A percentile compares a stretch with the other conserved stretches of the same genome.
Conservation (phyloP, 2,797 vertebrate species). For the Petrocephalus schoutedeni region DNA sequence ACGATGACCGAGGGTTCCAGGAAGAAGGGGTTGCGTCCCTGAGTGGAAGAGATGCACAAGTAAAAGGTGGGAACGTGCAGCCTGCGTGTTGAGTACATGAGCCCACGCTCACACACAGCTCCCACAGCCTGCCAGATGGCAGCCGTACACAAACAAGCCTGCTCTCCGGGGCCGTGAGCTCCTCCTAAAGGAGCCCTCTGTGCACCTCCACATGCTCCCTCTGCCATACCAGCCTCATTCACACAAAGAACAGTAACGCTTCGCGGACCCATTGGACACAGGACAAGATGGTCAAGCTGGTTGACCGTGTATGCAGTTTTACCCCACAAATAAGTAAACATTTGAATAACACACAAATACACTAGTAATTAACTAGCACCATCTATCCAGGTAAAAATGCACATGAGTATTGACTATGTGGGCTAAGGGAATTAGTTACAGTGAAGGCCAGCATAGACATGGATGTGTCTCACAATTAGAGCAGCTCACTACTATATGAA, state of each 20-base stretch:
- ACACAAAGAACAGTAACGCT: background rate
- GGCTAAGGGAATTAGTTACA: background rate
- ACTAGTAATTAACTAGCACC: background rate
- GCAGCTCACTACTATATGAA: background rate
- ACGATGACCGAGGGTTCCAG: slow-evolving; percentile 92
- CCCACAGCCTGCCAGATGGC: background rate
- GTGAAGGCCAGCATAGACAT: background rate
- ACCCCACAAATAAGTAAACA: background rate
- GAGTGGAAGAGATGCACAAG: background rate
- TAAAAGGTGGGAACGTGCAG: background rate
- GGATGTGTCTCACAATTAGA: background rate
- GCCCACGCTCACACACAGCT: background rate
- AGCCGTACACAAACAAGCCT: background rate
- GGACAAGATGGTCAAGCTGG: background rate
- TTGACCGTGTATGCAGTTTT: background rate
- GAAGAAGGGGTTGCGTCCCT: slow-evolving; percentile 96
- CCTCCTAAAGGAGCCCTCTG: background rate
- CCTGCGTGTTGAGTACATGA: background rate
- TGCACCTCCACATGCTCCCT: background rate
- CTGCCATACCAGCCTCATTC: too few relatives aligned
- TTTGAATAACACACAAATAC: background rate
- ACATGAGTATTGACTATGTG: background rate
- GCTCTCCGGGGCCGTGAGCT: background rate
- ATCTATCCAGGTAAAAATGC: background rate
- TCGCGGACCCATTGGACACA: background rate